Evolutionary conservation across 2,888 invertebrate species (phyloP), one percentile per base, ranked within the genome.

Genomic region (Cancer borealis): DNA sequence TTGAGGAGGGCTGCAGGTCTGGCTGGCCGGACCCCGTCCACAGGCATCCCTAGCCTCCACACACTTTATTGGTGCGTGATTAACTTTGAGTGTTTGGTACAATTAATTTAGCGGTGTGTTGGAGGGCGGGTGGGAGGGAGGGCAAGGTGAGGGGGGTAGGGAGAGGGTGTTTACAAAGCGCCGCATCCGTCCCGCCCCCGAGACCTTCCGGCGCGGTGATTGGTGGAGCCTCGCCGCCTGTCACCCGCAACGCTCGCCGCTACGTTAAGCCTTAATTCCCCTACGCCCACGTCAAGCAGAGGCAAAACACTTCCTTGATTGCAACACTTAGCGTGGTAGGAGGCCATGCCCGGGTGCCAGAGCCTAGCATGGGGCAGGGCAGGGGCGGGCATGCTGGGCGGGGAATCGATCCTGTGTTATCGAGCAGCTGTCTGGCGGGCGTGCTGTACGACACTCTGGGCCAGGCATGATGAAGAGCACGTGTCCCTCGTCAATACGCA

Each of bases 381-480:
- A 66, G 66, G n/a, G n/a, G 66, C n/a, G 66, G 21, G 66, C n/a
- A n/a, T 66, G 3, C 66, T 21, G 66, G 66, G 66, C 21, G 66
- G 66, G 21, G n/a, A n/a, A n/a, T 66, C n/a, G 66, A n/a, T 66
- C 66, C 66, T 66, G 54, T 12, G 54, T 54, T 54, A 54, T 54
- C 54, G 54, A 54, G 54, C 54, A 54, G 54, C 54, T 54, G 54
- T 54, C 54, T 12, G 12, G 84, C 5, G n/a, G 90, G 88, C 73
- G 89, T 26, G 60, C 54, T 46, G 93, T 93, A 93, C 93, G 93
- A 93, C 60, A 93, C 87, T 93, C 46, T 93, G 92, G 93, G 88
- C 88, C 1, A 46, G 87, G n/a, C 47, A 92, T 93, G 92, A 88
- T 93, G 93, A 91, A 93, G 91, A 93, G 91, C 93, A 93, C 93